A percentile compares a stretch with the other conserved stretches of the same genome.
These are phyloP conservation scores for Macaria notata DNA, from an alignment of 2,888 invertebrate genomes.

Conservation along the genomic window DNA sequence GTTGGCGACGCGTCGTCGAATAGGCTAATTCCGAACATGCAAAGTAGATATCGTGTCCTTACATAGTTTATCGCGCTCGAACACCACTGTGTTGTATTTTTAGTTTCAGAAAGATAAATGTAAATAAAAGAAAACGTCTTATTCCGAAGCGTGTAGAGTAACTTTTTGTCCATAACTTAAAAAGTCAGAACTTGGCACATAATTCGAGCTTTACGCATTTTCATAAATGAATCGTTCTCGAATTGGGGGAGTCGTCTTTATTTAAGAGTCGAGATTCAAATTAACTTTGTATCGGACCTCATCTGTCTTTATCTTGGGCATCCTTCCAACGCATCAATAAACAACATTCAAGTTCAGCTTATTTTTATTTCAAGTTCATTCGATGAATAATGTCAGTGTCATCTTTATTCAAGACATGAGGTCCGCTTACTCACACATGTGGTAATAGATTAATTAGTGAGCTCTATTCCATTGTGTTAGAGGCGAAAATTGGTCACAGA, in stretches of 20 bases:
- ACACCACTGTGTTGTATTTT: constrained; percentile 20
- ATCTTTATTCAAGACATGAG: constrained; percentile 37
- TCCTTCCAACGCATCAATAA: constrained; percentile 28
- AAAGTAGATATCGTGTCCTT: constrained; percentile 25
- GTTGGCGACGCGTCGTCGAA: constrained; percentile 18
- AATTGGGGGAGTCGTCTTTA: constrained; percentile 15
- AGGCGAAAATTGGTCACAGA: constrained; percentile 13
- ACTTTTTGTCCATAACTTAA: constrained; percentile 22
- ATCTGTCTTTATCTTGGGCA: constrained; percentile 25
- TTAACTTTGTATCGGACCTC: constrained; percentile 22
- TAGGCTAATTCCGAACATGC: constrained; percentile 25
- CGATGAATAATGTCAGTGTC: constrained; percentile 46
- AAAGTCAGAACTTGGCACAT: constrained; percentile 19
- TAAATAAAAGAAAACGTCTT: constrained; percentile 23
- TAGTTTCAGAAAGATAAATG: constrained; percentile 22
- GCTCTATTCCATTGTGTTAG: constrained; percentile 21
- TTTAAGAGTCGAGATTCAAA: constrained; percentile 19
- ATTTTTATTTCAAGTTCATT: constrained; percentile 45
- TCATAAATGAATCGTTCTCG: constrained; percentile 15
- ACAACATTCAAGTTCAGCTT: constrained; percentile 32
- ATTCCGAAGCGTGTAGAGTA: constrained; percentile 11
- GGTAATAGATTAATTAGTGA: constrained; percentile 6
- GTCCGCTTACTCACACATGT: constrained; percentile 17
- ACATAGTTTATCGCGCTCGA: constrained; percentile 25
- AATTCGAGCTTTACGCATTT: constrained; percentile 10